These are phyloP conservation scores for Rachycentron canadum DNA, from an alignment of 2,797 vertebrate species.

Conservation along the genomic window DNA sequence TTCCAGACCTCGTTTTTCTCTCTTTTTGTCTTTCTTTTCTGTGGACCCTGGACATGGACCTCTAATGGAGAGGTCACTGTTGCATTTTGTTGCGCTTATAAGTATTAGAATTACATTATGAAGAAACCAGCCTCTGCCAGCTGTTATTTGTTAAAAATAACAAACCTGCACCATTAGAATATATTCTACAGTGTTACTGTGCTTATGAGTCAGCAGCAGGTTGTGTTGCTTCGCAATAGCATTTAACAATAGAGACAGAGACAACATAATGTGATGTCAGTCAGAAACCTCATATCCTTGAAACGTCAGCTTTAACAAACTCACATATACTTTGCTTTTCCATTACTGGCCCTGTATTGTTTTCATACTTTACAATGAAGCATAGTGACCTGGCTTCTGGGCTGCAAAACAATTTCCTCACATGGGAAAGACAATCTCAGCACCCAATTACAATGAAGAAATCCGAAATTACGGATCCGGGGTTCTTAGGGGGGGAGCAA, in stretches of 20 bases:
- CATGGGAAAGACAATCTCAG: slow-evolving; percentile 66
- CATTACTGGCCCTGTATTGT: slow-evolving; percentile 58
- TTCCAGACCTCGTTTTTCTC: slow-evolving; percentile 16
- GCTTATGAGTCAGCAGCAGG: not conserved
- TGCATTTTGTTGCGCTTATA: not conserved
- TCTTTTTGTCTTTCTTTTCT: not conserved
- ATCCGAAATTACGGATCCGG: slow-evolving; percentile 53
- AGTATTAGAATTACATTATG: not conserved
- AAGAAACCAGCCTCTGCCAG: not conserved
- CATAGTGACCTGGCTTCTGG: slow-evolving; percentile 54
- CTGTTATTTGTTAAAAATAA: slow-evolving; percentile 25
- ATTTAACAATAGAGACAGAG: slow-evolving; percentile 35
- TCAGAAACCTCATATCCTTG: slow-evolving; percentile 24
- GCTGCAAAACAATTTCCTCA: slow-evolving; percentile 69
- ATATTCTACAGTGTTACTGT: not conserved
- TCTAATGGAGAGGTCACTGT: not conserved
- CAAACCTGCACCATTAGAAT: slow-evolving; percentile 3
- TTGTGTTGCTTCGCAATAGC: slow-evolving; percentile 6
- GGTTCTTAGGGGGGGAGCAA: slow-evolving; percentile 46
- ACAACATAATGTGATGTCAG: slow-evolving; percentile 17
- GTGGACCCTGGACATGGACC: not conserved
- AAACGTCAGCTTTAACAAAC: slow-evolving; percentile 51
- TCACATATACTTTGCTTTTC: slow-evolving; percentile 61
- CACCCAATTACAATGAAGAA: slow-evolving; percentile 66
- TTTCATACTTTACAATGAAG: slow-evolving; percentile 64